Base-by-base conservation (phyloP, 2,113 vertebrate species). In the Xiphophorus maculatus region DNA sequence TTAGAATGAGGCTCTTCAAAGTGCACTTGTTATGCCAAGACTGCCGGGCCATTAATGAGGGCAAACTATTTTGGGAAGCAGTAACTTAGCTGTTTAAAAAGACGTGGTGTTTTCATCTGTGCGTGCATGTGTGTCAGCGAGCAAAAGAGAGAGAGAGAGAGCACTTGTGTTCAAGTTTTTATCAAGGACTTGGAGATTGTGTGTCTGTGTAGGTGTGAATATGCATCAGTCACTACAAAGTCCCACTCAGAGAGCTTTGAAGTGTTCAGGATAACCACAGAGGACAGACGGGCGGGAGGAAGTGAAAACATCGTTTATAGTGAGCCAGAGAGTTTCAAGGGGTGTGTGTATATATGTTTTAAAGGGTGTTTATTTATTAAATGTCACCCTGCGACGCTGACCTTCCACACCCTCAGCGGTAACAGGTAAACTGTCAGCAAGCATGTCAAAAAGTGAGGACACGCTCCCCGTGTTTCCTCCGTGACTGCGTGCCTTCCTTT, bases 41-140 rank as follows among this genome's bases (percentile, higher is more conserved):
- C 79, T 82, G 85, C 86, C 3, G 87, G 84, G 85, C 80, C 84
- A 87, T 85, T 89, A 90, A 91, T 86, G 84, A 93, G 90, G 85
- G 89, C 82, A 87, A 90, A 90, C 89, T 91, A 90, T 91, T 92
- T 92, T 85, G 17, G 76, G 87, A 89, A 73, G 76, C 83, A 84
- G 83, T 66, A 81, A 87, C 81, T 86, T 73, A 66, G 81, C 76
- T 75, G 77, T 87, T 84, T 89, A 82, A 84, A 80, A 65, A 66
- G 8, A 69, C 62, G 73, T 4, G 64, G 67, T 76, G 79, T 76
- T 73, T 65, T 74, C 2, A n/a, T 68, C 32, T 25, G 30, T 14
- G 60, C 32, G 22, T 14, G 48, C 10, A 0, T 42, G 58, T 3
- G 60, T 1, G 67, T 0, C 30, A 4, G 66, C 29, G 22, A 60